Base-by-base conservation (phyloP, 2,888 invertebrate species). In the Agriopis leucophaearia region DNA sequence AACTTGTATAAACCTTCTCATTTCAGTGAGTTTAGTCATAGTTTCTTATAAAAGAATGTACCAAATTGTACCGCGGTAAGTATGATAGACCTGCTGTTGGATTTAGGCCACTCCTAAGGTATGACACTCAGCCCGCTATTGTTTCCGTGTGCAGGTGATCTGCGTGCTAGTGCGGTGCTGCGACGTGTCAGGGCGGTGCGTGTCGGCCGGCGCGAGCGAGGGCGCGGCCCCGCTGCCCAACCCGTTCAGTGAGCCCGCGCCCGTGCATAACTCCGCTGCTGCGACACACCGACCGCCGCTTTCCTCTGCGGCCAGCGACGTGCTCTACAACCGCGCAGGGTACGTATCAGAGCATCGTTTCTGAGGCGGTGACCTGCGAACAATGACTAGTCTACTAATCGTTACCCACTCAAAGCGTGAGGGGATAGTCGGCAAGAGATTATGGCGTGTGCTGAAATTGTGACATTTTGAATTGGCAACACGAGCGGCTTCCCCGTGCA, bases 81-180 rank as follows among this genome's bases (percentile, higher is more conserved):
- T 12, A 8, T 4, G 27, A 3, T 27, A 27, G 3, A 27, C 27
- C 27, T 27, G 27, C 1, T 27, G 27, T 27, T 27, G 5, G 27
- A 27, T 27, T 27, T 27, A 27, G 27, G 27, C 27, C 27, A 5
- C 27, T 27, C 27, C 27, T 27, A 27, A 27, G 3, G 27, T 27
- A 27, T 5, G 27, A 5, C 2, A 27, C 44, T 42, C 13, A 42
- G 42, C 42, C 42, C 42, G 27, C 2, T 27, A 1, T 40, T 16
- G 16, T 54, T 3, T n/a, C 12, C 5, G 10, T 42, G 15, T 38
- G 47, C 74, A 94, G 94, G 95, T 97, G 72, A 98, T 99, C 63
- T 98, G 98, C 67, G 96, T 97, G 88, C 93, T 99, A 78, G 96
- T 98, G 76, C 96, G 99, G 64, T 98, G 98, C 89, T 99, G 98